Percentiles rank a stretch among this genome's conserved stretches.
phyloP scores from a whole-genome alignment of 2,113 vertebrate species.

The Elephas maximus region DNA sequence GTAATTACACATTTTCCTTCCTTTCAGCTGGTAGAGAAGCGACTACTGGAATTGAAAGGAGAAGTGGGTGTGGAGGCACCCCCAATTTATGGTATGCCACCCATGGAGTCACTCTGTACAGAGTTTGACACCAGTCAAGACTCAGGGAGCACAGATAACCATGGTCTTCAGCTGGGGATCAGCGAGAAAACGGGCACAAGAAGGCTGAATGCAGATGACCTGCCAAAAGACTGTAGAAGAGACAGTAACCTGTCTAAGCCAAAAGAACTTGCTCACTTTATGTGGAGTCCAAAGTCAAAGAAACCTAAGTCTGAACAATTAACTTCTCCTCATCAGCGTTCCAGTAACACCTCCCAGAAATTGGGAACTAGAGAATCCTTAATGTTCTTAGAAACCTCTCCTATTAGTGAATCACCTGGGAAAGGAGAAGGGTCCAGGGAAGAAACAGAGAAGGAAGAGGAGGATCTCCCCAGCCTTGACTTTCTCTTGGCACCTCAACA shows the following conservation, averaged over 20 bases:
- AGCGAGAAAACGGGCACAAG: no score
- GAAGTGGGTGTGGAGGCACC: slow-evolving; percentile 20
- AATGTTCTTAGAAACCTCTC: neutral
- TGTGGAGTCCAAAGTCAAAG: no score
- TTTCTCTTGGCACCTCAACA: neutral
- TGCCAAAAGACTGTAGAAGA: no score
- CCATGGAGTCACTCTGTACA: neutral
- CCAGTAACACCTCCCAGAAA: neutral
- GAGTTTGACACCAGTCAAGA: slow-evolving; percentile 50
- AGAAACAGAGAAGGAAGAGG: neutral
- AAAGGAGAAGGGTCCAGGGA: neutral
- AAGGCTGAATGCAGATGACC: no score
- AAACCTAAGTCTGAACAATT: no score
- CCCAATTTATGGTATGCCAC: neutral
- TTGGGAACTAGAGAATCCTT: neutral
- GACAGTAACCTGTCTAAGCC: no score
- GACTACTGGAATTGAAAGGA: neutral
- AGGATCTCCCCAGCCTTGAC: neutral
- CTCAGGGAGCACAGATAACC: neutral
- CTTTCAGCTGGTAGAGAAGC: slow-evolving; percentile 52
- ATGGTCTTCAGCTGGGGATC: neutral
- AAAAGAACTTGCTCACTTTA: no score
- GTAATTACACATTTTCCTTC: neutral
- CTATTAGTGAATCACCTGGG: neutral
- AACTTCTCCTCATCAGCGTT: neutral